phyloP scores from a whole-genome alignment of 2,888 invertebrate genomes.

The Macaria notata region DNA sequence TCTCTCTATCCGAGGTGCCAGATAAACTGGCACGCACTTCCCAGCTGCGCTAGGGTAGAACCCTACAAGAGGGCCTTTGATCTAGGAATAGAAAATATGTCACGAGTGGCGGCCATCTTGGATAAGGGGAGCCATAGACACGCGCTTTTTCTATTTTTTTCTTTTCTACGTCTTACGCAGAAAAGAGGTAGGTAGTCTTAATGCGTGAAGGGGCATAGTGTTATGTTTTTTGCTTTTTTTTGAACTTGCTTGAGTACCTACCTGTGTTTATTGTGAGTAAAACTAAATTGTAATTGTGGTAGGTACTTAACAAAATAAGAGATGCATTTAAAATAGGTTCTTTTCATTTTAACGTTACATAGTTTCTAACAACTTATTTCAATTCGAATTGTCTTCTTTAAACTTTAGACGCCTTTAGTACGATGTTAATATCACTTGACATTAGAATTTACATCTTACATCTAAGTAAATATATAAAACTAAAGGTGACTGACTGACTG shows the following conservation, averaged over 20 bases:
- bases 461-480: too few species aligned
- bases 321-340: background rate
- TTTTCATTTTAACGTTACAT: too few species aligned
- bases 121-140: constrained; percentile 25
- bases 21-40: background rate
- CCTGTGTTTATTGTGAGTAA: background rate
- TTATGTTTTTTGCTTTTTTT: background rate
- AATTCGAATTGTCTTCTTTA: too few species aligned
- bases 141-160: constrained; percentile 13
- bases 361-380: too few species aligned
- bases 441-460: too few species aligned
- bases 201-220: constrained; percentile 2
- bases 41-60: constrained; percentile 12
- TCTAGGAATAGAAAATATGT: constrained; percentile 38
- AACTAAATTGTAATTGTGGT: background rate
- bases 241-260: background rate
- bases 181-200: background rate
- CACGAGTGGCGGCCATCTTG: constrained; percentile 37
- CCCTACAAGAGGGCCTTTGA: constrained; percentile 27
- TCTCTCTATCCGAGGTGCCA: background rate
- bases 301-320: background rate
- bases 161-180: constrained; percentile 6
- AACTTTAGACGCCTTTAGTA: too few species aligned
- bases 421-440: too few species aligned
- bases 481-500: too few species aligned